Conservation (phyloP, 1,140 invertebrate species). For the Eupristina koningsbergeri region DNA sequence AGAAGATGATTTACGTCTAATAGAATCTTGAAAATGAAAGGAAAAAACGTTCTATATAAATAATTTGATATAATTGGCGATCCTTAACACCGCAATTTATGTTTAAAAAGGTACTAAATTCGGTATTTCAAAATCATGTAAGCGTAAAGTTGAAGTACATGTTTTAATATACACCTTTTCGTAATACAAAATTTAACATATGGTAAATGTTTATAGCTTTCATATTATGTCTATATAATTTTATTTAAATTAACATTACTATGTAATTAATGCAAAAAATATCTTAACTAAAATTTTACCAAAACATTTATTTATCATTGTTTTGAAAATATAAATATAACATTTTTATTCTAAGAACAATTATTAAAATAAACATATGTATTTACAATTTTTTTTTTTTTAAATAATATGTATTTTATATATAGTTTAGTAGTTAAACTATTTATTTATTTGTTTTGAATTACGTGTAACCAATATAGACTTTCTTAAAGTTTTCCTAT, state of each 20-base stretch:
- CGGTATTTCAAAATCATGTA: not conserved
- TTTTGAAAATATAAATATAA: too few species aligned
- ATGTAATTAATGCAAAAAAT: not conserved
- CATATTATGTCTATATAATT: not conserved
- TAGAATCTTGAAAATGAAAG: not conserved
- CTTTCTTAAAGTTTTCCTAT: too few species aligned
- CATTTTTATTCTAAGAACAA: too few species aligned
- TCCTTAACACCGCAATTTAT: not conserved
- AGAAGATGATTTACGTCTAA: not conserved
- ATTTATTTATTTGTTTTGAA: too few species aligned
- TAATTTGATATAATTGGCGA: not conserved
- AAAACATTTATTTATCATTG: too few species aligned
- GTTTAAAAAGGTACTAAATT: not conserved
- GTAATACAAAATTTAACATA: not conserved
- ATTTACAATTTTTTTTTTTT: too few species aligned
- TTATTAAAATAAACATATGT: too few species aligned
- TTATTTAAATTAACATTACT: not conserved
- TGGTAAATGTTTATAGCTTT: too few species aligned
- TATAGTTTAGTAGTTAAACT: too few species aligned
- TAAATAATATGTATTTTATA: too few species aligned
- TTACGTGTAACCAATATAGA: too few species aligned
- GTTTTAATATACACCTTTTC: not conserved
- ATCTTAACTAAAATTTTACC: not conserved
- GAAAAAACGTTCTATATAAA: not conserved
- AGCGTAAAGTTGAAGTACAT: not conserved